Conservation (phyloP, 2,113 vertebrate genomes). For the Tetrax tetrax region DNA sequence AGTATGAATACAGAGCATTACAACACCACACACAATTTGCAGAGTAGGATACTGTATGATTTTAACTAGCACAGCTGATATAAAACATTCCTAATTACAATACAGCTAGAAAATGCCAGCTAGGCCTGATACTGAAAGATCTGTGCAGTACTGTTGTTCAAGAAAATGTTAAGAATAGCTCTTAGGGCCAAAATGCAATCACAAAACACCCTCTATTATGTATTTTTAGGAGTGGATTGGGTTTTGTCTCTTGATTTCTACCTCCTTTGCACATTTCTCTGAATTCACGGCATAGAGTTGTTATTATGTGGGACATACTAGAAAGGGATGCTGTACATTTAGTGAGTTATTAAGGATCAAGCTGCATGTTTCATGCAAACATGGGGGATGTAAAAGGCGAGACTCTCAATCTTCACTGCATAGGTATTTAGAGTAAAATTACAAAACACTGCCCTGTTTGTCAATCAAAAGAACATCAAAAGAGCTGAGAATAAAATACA, state of each 20-base stretch:
- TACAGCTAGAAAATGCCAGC: not conserved
- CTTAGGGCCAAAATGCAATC: not conserved
- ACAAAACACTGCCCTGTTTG: not conserved
- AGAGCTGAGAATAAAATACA: not conserved
- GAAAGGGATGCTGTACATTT: not conserved
- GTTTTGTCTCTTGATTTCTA: not conserved
- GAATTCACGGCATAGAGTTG: not conserved
- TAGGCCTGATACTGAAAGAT: not conserved
- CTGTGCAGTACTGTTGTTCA: not conserved
- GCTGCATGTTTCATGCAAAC: not conserved
- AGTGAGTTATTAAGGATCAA: not conserved
- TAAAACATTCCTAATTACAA: not conserved
- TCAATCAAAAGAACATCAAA: not conserved
- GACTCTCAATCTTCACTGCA: not conserved
- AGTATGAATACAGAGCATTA: not conserved
- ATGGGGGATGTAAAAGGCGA: not conserved
- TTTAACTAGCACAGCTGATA: not conserved
- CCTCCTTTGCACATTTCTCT: not conserved
- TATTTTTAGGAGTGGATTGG: not conserved
- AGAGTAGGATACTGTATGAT: not conserved
- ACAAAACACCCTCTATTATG: not conserved
- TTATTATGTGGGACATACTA: not conserved
- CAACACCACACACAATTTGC: not conserved
- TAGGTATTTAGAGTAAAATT: not conserved
- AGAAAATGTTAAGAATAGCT: not conserved